phyloP scores from a whole-genome alignment of 2,888 invertebrate genomes.

The Drosophila borealis region DNA sequence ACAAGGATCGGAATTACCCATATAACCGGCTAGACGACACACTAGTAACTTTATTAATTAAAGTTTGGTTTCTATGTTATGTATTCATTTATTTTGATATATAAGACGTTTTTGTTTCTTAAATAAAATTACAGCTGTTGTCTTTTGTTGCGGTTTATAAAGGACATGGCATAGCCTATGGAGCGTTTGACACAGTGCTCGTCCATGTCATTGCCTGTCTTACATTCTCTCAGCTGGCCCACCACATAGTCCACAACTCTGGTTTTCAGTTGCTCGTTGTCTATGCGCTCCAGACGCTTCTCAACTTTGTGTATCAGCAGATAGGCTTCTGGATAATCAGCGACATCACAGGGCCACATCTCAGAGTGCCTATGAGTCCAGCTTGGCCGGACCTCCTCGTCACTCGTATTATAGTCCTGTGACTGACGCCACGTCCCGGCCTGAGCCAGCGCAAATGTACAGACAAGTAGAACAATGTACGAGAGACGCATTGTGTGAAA shows the following conservation, averaged over 20 bases:
- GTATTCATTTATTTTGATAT: constrained; percentile 37
- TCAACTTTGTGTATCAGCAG: constrained; percentile 67
- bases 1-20: background rate
- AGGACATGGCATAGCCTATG: constrained; percentile 65
- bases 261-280: constrained; percentile 17
- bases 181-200: constrained; percentile 62
- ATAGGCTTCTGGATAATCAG: constrained; percentile 52
- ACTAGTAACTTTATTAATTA: background rate
- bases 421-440: constrained; percentile 38
- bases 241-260: constrained; percentile 50
- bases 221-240: constrained; percentile 47
- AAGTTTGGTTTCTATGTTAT: constrained; percentile 12
- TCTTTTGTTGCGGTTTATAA: constrained; percentile 47
- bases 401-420: constrained; percentile 17
- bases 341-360: constrained; percentile 64
- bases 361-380: constrained; percentile 45
- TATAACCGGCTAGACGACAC: too few species aligned
- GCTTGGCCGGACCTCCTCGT: constrained; percentile 18
- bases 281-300: constrained; percentile 51
- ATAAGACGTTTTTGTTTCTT: constrained; percentile 2
- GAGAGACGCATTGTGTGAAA: constrained; percentile 32
- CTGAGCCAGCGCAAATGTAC: constrained; percentile 33
- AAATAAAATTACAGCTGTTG: constrained; percentile 11
- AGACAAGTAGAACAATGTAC: constrained; percentile 27
- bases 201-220: constrained; percentile 41